Evolutionary conservation across 2,888 invertebrate genomes (phyloP).

Genomic region (Tridacna crocea): DNA sequence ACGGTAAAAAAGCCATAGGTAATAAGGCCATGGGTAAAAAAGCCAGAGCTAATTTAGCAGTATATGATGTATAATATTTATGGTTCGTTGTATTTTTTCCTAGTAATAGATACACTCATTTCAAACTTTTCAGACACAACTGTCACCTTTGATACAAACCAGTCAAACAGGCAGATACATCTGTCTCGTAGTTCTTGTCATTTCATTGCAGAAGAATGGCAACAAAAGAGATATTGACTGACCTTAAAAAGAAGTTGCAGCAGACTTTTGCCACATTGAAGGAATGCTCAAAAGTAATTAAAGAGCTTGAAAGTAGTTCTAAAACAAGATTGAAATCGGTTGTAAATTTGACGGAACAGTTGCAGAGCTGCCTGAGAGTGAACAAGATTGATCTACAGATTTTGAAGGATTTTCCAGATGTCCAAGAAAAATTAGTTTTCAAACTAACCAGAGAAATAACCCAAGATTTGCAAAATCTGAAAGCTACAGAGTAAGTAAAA

Average conservation of each 20-base stretch:
- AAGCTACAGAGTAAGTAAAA: constrained; percentile 51
- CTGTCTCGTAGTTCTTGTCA: no score
- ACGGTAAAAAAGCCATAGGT: no score
- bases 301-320: constrained; percentile 33
- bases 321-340: constrained; percentile 32
- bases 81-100: no score
- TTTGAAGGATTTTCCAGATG: constrained; percentile 49
- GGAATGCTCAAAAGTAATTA: constrained; percentile 33
- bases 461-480: constrained; percentile 38
- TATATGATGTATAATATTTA: no score
- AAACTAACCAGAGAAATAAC: constrained; percentile 60
- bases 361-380: constrained; percentile 50
- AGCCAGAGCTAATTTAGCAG: no score
- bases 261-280: constrained; percentile 54
- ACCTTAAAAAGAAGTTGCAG: constrained; percentile 49
- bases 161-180: no score
- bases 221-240: neutral
- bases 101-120: no score
- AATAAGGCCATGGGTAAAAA: no score
- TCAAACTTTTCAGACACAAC: no score
- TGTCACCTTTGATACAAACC: no score
- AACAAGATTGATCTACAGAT: constrained; percentile 27
- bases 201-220: neutral
- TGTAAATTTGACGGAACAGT: constrained; percentile 63
- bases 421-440: constrained; percentile 56